These are phyloP conservation scores for Drosophila melanogaster DNA, from an alignment of 1,140 invertebrate genomes.

Conservation along the genomic window DNA sequence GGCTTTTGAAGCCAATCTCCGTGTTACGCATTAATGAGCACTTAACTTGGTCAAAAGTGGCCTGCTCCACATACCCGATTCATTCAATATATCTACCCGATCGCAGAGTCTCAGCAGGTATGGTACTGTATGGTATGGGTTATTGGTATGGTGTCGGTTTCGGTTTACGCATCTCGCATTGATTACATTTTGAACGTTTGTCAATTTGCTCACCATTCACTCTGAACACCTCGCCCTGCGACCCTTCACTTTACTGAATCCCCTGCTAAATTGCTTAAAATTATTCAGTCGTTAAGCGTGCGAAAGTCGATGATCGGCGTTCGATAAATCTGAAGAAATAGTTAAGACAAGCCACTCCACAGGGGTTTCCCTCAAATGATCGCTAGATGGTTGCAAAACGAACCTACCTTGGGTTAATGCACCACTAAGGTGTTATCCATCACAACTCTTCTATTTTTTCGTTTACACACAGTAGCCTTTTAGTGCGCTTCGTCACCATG, in stretches of 20 bases:
- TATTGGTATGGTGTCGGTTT: slow-evolving; percentile 40
- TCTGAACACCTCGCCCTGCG: slow-evolving; percentile 4
- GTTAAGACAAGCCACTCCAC: slow-evolving; percentile 12
- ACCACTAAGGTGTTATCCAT: no score
- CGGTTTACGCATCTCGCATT: slow-evolving; percentile 74
- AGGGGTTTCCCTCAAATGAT: slow-evolving; percentile 4
- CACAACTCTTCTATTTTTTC: not conserved
- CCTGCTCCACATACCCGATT: slow-evolving; percentile 63
- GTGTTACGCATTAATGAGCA: slow-evolving; percentile 84
- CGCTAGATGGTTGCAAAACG: not conserved
- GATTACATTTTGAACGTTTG: slow-evolving; percentile 83
- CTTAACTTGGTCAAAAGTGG: slow-evolving; percentile 84
- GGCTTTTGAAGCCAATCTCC: slow-evolving; percentile 81
- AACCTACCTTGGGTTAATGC: not conserved
- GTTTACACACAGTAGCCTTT: no score
- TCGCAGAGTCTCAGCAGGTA: slow-evolving; percentile 39
- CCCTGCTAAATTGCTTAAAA: slow-evolving; percentile 66
- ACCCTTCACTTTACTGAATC: not conserved
- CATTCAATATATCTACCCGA: slow-evolving; percentile 16
- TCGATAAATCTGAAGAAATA: slow-evolving; percentile 30
- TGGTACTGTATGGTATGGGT: slow-evolving; percentile 8
- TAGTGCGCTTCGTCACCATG: no score
- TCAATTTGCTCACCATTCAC: slow-evolving; percentile 71
- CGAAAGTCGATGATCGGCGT: slow-evolving; percentile 50
- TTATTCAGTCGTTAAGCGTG: slow-evolving; percentile 76